Evolutionary conservation across 2,888 invertebrate species (phyloP).

Genomic region (Drosophila infuscata): DNA sequence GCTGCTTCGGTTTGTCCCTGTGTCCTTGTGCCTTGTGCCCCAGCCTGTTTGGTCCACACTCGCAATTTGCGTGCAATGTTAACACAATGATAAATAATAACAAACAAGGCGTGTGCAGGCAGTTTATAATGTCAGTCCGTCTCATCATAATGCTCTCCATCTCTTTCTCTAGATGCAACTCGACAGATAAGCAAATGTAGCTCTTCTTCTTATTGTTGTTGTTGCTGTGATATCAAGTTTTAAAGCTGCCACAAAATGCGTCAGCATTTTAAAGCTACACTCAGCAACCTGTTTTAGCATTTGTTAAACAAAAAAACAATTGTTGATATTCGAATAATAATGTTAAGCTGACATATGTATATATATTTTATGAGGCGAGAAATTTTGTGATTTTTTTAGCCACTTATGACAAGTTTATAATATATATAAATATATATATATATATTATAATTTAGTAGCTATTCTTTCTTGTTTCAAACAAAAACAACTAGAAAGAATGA

Average conservation of each 20-base stretch:
- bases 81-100: conserved; percentile 77
- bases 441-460: background rate
- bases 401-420: background rate
- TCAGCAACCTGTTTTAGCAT: background rate
- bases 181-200: conserved; percentile 42
- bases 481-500: background rate
- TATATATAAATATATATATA: too few species aligned
- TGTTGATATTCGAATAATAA: background rate
- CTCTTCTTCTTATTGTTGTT: background rate
- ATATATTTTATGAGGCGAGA: background rate
- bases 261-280: conserved; percentile 31
- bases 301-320: background rate
- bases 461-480: background rate
- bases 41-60: conserved; percentile 30
- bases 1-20: conserved; percentile 50
- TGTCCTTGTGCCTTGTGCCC: conserved; percentile 17
- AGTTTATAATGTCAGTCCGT: conserved; percentile 79
- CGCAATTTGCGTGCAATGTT: conserved; percentile 64
- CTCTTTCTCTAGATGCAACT: conserved; percentile 34
- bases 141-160: background rate
- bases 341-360: background rate
- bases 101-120: conserved; percentile 83
- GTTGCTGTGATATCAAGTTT: conserved; percentile 11
- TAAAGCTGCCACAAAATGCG: conserved; percentile 31
- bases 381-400: background rate